Evolutionary conservation across 1,140 invertebrate species (phyloP), one percentile per base, ranked within the genome.

Genomic region (Ctenoplectra terminalis): DNA sequence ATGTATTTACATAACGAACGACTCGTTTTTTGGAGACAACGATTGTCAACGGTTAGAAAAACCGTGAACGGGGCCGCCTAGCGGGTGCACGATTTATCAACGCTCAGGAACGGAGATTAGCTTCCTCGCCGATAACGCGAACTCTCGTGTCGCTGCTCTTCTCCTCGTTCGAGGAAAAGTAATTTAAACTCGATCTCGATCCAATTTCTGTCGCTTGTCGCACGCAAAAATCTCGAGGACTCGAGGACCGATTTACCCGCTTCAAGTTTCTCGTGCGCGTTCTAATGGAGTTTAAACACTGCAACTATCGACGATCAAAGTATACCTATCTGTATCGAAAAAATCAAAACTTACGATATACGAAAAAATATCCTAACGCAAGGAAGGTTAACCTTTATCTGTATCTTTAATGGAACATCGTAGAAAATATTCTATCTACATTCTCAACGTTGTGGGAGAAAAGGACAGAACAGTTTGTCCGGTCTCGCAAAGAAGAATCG

Each of bases 171-270:
- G 40, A 50, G 34, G 56, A 40, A 61, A 79, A 40, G 76, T 61
- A 79, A 79, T 72, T 79, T 60, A 31, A 71, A 72, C 56, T 52
- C 56, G 43, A 23, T 40, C 13, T 26, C 48, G 48, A 80, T 63
- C 58, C 46, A 56, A 80, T 63, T 56, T 34, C 26, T 23, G 29
- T 1, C 3, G 26, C 43, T 48, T 71, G 31, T 52, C 46, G 58
- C 61, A 70, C 26, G 54, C 34, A 73, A 58, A 84, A 80, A 80
- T 84, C 66, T n/a, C 56, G n/a, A n/a, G n/a, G n/a, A n/a, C 40
- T 40, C 40, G 31, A 17, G 6, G 11, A n/a, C 34, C 48, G 0
- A 13, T 56, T 37, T 40, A 48, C 8, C 15, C 34, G 40, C 7
- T 8, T 50, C 46, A 31, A 2, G 34, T 63, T 61, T 34, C 8